Evolutionary conservation across 2,888 invertebrate species (phyloP).

Genomic region (Cosmopolites sordidus): DNA sequence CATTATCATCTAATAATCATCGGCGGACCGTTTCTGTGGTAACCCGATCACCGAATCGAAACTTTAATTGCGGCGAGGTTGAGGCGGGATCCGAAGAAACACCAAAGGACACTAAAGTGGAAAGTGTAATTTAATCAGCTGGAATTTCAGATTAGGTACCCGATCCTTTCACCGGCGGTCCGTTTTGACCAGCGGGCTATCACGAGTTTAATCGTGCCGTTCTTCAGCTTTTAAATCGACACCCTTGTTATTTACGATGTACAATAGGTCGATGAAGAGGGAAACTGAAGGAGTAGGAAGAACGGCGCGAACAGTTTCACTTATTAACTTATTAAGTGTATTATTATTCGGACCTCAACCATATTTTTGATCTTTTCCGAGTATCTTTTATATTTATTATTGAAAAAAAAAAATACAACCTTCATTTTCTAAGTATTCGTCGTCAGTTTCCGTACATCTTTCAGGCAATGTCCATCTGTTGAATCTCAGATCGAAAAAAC

Average conservation of each 20-base stretch:
- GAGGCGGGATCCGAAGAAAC: conserved; percentile 9
- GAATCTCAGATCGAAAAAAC: too few relatives aligned
- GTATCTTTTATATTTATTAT: too few relatives aligned
- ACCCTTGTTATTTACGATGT: conserved; percentile 9
- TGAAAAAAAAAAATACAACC: too few relatives aligned
- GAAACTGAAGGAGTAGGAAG: too few relatives aligned
- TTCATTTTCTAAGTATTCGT: too few relatives aligned
- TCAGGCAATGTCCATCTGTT: too few relatives aligned
- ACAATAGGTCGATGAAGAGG: not conserved
- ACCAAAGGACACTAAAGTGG: conserved; percentile 18
- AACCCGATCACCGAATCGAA: conserved; percentile 17
- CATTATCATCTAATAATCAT: conserved; percentile 12
- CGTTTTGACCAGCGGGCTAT: conserved; percentile 8
- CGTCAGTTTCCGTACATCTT: too few relatives aligned
- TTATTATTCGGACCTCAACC: too few relatives aligned
- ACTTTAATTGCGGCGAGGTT: conserved; percentile 13
- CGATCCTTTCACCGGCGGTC: conserved; percentile 7
- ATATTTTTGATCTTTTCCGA: too few relatives aligned
- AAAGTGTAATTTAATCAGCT: conserved; percentile 23
- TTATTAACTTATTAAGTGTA: too few relatives aligned
- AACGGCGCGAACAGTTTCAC: too few relatives aligned
- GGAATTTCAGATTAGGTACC: conserved; percentile 19
- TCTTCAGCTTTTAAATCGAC: conserved; percentile 13
- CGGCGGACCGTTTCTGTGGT: not conserved
- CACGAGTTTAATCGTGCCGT: conserved; percentile 6